Percentiles rank a stretch among this genome's conserved stretches.
Evolutionary conservation across 1,140 invertebrate genomes (phyloP).

Genomic region (Brachionus asplanchnoidis): DNA sequence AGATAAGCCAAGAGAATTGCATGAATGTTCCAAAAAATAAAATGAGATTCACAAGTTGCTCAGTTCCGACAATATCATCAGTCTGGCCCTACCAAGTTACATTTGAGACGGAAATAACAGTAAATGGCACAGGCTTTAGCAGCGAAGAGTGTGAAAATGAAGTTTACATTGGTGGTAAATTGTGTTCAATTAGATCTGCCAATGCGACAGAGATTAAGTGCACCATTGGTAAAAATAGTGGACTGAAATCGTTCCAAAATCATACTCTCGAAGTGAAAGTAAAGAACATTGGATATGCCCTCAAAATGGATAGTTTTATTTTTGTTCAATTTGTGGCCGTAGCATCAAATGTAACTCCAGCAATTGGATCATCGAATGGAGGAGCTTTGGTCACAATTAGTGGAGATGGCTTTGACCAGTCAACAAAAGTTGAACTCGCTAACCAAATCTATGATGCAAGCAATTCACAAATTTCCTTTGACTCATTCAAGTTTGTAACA

Average conservation of each 20-base stretch:
- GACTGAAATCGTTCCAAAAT: neutral
- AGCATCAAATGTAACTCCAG: neutral
- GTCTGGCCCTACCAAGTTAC: conserved; percentile 44
- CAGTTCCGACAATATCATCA: conserved; percentile 44
- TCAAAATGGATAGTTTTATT: neutral
- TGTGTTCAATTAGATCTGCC: neutral
- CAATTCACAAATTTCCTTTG: neutral
- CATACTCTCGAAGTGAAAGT: neutral
- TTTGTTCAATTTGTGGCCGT: neutral
- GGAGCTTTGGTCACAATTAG: conserved; percentile 45
- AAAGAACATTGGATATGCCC: conserved; percentile 11
- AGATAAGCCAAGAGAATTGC: neutral
- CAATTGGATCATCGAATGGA: neutral
- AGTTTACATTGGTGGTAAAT: neutral
- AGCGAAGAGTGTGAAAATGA: neutral
- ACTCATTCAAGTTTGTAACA: neutral
- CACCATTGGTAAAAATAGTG: neutral
- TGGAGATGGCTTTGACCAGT: conserved; percentile 46
- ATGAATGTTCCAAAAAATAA: neutral
- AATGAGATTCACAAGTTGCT: conserved; percentile 46
- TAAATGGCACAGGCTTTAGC: neutral
- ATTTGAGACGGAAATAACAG: neutral
- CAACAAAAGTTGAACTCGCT: conserved; percentile 44
- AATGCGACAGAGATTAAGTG: neutral
- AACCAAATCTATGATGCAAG: conserved; percentile 42